Percentiles rank a stretch among this genome's conserved stretches.
Evolutionary conservation across 2,113 vertebrate genomes (phyloP).

Genomic region (Oostethus manadensis): DNA sequence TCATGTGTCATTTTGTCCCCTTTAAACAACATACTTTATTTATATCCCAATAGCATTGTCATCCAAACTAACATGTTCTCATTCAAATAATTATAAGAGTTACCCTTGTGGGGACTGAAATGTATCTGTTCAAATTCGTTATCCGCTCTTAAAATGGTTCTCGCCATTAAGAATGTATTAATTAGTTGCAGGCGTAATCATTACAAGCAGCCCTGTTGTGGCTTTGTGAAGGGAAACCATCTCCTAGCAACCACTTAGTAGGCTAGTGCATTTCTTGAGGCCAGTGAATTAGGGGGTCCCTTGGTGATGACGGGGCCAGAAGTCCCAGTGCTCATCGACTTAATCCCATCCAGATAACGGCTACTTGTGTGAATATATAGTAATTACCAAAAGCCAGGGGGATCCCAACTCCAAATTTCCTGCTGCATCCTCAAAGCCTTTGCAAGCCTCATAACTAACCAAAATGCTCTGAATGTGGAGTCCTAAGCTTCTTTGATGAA

Average conservation of each 20-base stretch:
- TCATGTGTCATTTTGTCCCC: neutral
- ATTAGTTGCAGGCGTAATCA: slow-evolving; percentile 24
- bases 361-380: slow-evolving; percentile 63
- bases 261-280: slow-evolving; percentile 24
- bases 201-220: slow-evolving; percentile 27
- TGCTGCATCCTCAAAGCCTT: slow-evolving; percentile 53
- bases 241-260: slow-evolving; percentile 29
- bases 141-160: slow-evolving; percentile 8
- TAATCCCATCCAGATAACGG: slow-evolving; percentile 63
- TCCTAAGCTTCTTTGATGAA: slow-evolving; percentile 6
- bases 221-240: slow-evolving; percentile 14
- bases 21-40: neutral
- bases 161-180: slow-evolving; percentile 27
- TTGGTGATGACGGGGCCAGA: slow-evolving; percentile 49
- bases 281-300: slow-evolving; percentile 43
- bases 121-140: slow-evolving; percentile 26
- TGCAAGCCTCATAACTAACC: slow-evolving; percentile 23
- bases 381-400: slow-evolving; percentile 58
- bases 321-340: slow-evolving; percentile 58
- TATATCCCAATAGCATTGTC: neutral
- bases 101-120: slow-evolving; percentile 10
- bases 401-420: slow-evolving; percentile 36
- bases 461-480: slow-evolving; percentile 10
- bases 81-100: slow-evolving; percentile 3
- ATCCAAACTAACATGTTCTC: slow-evolving; percentile 8